A percentile compares a stretch with the other conserved stretches of the same genome.
Conservation (phyloP, 2,797 vertebrate species). For the Pogonophryne albipinna region DNA sequence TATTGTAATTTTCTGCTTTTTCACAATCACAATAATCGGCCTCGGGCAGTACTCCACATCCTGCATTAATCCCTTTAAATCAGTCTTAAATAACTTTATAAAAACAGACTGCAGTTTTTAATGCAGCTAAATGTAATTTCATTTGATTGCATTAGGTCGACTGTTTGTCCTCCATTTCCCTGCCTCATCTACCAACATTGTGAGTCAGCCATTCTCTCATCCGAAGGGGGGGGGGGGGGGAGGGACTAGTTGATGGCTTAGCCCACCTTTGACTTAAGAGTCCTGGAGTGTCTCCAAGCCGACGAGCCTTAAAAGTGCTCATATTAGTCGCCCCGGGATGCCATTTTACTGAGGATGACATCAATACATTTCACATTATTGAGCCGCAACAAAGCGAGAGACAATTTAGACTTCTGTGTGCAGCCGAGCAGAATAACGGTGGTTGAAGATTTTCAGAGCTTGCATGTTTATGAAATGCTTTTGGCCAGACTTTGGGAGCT, state of each 20-base stretch:
- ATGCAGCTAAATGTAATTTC: conserved; percentile 71
- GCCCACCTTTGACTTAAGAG: conserved; percentile 66
- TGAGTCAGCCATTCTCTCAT: conserved; percentile 82
- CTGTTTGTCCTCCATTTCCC: conserved; percentile 71
- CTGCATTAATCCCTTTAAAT: conserved; percentile 51
- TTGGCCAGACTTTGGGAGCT: conserved; percentile 50
- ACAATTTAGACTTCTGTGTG: conserved; percentile 47
- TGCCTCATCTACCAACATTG: conserved; percentile 68
- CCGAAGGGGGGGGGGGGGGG: neutral
- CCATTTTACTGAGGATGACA: conserved; percentile 69
- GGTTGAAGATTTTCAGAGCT: conserved; percentile 52
- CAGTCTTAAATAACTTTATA: conserved; percentile 56
- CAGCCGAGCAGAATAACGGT: conserved; percentile 17
- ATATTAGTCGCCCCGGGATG: conserved; percentile 63
- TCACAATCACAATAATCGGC: conserved; percentile 14
- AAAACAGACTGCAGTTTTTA: conserved; percentile 50
- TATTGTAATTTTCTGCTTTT: neutral
- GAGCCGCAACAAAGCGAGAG: conserved; percentile 57
- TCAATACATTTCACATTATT: conserved; percentile 66
- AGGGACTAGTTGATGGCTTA: conserved; percentile 43
- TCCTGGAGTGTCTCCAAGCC: conserved; percentile 62
- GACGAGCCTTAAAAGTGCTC: conserved; percentile 56
- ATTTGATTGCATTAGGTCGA: conserved; percentile 73
- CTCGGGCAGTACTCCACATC: conserved; percentile 47
- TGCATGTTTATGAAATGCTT: conserved; percentile 68